Conservation (phyloP, 2,113 vertebrate species). For the Microtus ochrogaster region DNA sequence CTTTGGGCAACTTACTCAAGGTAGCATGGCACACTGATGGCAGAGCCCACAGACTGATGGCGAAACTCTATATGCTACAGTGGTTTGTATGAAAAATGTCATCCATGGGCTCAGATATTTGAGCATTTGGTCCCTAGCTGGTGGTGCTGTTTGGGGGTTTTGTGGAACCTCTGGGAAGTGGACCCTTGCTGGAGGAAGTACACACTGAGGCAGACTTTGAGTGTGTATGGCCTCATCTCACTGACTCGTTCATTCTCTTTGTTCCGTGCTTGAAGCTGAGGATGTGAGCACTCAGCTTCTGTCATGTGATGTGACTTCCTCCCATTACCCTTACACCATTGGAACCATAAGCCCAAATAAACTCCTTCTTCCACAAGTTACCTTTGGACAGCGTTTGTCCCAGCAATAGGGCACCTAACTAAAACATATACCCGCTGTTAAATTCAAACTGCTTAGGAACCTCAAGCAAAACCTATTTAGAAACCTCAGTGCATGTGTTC, state of each 20-base stretch:
- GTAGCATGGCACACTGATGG: background rate
- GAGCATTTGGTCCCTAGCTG: background rate
- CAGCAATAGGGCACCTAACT: background rate
- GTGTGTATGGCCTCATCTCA: background rate
- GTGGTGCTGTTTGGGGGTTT: background rate
- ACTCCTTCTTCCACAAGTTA: background rate
- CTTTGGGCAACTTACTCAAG: background rate
- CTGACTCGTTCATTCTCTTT: background rate
- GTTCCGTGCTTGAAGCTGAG: background rate
- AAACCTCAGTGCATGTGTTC: background rate
- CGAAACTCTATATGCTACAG: background rate
- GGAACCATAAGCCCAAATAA: background rate
- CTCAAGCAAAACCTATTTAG: background rate
- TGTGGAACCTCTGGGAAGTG: background rate
- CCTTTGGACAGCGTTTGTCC: background rate
- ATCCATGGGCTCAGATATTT: background rate
- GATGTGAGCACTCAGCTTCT: background rate
- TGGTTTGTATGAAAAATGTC: background rate
- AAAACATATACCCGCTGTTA: background rate
- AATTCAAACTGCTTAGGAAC: background rate
- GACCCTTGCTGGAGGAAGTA: background rate
- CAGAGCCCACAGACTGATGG: background rate
- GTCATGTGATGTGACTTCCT: background rate
- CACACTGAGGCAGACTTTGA: background rate
- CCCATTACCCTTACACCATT: background rate